Base-by-base conservation (phyloP, 2,797 vertebrate genomes). In the Sardinella longiceps region DNA sequence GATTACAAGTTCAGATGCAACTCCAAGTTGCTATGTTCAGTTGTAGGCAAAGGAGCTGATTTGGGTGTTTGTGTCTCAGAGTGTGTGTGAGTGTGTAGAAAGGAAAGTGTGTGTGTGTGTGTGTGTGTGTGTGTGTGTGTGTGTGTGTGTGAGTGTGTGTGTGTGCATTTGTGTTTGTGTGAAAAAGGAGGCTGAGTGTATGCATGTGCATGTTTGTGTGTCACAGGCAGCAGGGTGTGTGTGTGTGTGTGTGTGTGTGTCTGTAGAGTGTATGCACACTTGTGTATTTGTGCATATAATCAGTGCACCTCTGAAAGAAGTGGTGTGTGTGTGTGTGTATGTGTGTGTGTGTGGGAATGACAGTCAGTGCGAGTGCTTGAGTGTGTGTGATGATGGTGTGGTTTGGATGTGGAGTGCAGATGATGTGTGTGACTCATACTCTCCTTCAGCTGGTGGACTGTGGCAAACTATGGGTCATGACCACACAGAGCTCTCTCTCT, bases 371-470 rank as follows among this genome's bases (percentile, higher is more conserved):
- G 15, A 77, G 33, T 74, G 66, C 66, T 74, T 6, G 14, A 66
- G 43, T 82, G 50, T 80, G 70, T 82, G 81, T 84, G 85, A 85
- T 91, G 87, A 93, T 92, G 91, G 86, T 90, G 91, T 90, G 93
- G 88, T 88, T 37, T 81, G 45, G 86, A 51, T 83, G 86, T 18
- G 0, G 20, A 28, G 83, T 87, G 80, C 46, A 66, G 56, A 82
- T 83, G 87, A 86, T 86, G 70, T 53, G 0, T 70, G 86, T 94
- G 94, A 95, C 89, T 95, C 93, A 95, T 87, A 88, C 83, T 92
- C 92, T 94, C 91, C 92, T 89, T 89, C 91, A 92, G 91, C 92
- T 93, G 91, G 91, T 91, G 80, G 88, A 88, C 87, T 89, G 86
- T 88, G 80, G 85, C 86, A 86, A 85, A 58, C 82, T 70, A 77